Evolutionary conservation across 2,113 vertebrate genomes (phyloP), one percentile per base, ranked within the genome.

Genomic region (Xerus inauris): DNA sequence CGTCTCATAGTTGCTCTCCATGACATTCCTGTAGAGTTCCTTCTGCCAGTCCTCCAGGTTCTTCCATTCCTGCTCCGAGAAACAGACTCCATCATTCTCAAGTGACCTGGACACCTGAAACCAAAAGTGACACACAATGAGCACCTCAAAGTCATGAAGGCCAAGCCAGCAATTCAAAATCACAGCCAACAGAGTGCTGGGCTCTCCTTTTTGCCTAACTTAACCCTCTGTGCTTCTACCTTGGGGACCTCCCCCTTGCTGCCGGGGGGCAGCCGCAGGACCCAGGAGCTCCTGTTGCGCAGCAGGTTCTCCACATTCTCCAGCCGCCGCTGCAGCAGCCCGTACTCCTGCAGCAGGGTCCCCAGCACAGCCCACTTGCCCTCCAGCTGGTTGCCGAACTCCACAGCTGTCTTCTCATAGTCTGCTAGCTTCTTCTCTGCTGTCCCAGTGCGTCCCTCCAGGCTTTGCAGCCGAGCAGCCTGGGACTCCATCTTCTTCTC

Each of bases 261-360:
- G 90, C 98, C 98, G 0, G 98, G 98, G 8, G 98, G 98, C 80
- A 99, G 96, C 51, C 98, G 95, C 71, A 99, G 98, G 87, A 99
- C 81, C 98, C 98, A 98, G 98, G 98, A 98, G 97, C 98, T 98
- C 72, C 98, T 96, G 96, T 98, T 98, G 67, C 98, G 98, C 4
- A 98, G 97, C 0, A 98, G 97, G 97, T 99, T 98, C 98, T 98
- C 98, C 98, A 98, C 75, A 62, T 98, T 99, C 97, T 98, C 98
- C 97, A 99, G 97, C 19, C 98, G 96, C 91, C 97, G 45, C 95
- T 98, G 98, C 19, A 98, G 98, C 95, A 98, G 98, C 92, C 98
- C 98, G 0, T 98, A 99, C 97, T 99, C 98, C 98, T 98, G 98
- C 97, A 99, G 97, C 38, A 99, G 98, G 45, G 98, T 99, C 3